A percentile compares a stretch with the other conserved stretches of the same genome.
These are phyloP conservation scores for Limnodromus scolopaceus DNA, from an alignment of 2,797 vertebrate species.

Conservation along the genomic window DNA sequence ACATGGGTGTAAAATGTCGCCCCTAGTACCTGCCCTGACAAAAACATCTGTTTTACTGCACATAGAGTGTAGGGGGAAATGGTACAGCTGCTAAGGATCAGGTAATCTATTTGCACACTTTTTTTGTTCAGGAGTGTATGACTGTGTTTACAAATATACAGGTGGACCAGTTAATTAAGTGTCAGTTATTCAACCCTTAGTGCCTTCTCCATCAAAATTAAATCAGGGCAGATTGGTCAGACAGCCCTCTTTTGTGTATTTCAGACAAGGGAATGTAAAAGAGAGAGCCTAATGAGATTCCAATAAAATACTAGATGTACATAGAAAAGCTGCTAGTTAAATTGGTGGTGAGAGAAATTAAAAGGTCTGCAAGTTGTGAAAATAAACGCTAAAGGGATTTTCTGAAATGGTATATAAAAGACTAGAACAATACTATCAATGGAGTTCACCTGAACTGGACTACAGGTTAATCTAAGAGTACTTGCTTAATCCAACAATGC, in stretches of 20 bases:
- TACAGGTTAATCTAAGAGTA: background rate
- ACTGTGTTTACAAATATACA: background rate
- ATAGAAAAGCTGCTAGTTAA: background rate
- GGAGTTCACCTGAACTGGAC: background rate
- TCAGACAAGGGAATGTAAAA: background rate
- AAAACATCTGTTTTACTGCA: background rate
- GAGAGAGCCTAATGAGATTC: background rate
- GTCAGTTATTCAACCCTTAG: background rate
- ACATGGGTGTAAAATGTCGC: background rate
- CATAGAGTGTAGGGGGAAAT: background rate
- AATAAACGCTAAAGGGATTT: background rate
- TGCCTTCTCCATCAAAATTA: background rate
- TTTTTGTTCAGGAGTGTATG: background rate
- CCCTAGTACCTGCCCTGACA: background rate
- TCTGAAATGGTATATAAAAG: background rate
- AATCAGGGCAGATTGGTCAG: background rate
- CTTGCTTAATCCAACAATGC: background rate
- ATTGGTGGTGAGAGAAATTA: background rate
- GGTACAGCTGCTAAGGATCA: background rate
- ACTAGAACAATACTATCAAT: background rate
- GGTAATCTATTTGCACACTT: background rate
- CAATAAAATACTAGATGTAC: background rate
- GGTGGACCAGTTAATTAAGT: fast-evolving
- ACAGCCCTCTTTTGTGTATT: background rate
- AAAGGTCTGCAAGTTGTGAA: background rate